These are phyloP conservation scores for Climacteris rufus DNA, from an alignment of 2,113 vertebrate genomes.

Conservation along the genomic window DNA sequence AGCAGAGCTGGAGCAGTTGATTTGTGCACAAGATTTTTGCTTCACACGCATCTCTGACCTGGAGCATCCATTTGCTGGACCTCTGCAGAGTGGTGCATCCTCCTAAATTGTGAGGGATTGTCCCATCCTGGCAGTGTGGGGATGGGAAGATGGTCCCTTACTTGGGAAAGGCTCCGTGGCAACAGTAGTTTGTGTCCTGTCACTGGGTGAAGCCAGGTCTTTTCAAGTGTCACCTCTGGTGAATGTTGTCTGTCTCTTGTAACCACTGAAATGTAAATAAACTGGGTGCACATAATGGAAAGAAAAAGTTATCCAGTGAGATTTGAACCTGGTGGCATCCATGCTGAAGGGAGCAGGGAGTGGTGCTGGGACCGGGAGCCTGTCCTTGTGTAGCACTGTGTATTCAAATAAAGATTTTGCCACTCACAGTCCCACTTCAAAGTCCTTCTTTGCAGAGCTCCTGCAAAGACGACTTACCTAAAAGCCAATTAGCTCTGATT, in stretches of 20 bases:
- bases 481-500: constrained; percentile 27
- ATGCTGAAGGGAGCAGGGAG: not conserved
- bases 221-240: not conserved
- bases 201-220: not conserved
- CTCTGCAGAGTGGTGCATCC: not conserved
- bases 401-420: constrained; percentile 10
- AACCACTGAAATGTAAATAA: not conserved
- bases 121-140: not conserved
- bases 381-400: not conserved
- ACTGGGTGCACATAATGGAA: not conserved
- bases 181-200: not conserved
- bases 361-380: fast-evolving
- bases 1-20: not conserved
- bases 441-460: not conserved
- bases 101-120: not conserved
- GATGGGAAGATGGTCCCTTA: not conserved
- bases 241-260: not conserved
- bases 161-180: not conserved
- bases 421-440: not conserved
- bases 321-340: not conserved
- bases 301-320: not conserved
- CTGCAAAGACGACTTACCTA: not conserved
- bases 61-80: not conserved
- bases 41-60: not conserved
- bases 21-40: not conserved